phyloP scores from a whole-genome alignment of 2,113 vertebrate genomes.

The Pholis gunnellus region DNA sequence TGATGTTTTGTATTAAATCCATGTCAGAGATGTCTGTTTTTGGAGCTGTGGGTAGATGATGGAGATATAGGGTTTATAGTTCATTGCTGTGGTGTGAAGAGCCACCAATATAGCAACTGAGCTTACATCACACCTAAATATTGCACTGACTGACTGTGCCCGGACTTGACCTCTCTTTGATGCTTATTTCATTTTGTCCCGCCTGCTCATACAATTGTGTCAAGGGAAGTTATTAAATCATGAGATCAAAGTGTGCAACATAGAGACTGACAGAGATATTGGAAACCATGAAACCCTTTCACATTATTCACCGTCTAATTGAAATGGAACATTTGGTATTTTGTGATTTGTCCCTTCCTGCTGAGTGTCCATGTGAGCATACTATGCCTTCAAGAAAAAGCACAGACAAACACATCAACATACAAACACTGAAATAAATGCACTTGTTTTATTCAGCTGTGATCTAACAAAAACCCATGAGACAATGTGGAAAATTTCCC shows the following conservation, averaged over 20 bases:
- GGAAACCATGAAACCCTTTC: conserved; percentile 47
- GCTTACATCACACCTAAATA: conserved; percentile 15
- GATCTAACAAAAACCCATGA: conserved; percentile 10
- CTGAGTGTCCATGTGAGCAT: not conserved
- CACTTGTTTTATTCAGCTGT: conserved; percentile 38
- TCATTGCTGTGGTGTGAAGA: conserved; percentile 36
- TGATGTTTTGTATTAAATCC: not conserved
- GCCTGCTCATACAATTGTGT: conserved; percentile 63
- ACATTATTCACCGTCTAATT: conserved; percentile 59
- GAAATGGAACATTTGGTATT: conserved; percentile 44
- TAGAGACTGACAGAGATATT: conserved; percentile 57
- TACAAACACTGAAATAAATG: conserved; percentile 9
- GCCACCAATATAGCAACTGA: conserved; percentile 11
- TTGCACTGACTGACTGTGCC: conserved; percentile 14
- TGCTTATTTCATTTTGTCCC: conserved; percentile 48
- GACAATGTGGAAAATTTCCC: conserved; percentile 44
- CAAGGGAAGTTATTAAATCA: conserved; percentile 68
- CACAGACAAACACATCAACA: not conserved
- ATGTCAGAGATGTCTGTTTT: not conserved
- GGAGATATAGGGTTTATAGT: not conserved
- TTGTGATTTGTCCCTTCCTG: conserved; percentile 6
- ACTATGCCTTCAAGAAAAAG: not conserved
- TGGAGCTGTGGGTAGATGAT: not conserved
- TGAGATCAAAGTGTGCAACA: conserved; percentile 53
- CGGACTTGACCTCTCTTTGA: conserved; percentile 30